Conservation (phyloP, 2,113 vertebrate genomes). For the Syrrhaptes paradoxus region DNA sequence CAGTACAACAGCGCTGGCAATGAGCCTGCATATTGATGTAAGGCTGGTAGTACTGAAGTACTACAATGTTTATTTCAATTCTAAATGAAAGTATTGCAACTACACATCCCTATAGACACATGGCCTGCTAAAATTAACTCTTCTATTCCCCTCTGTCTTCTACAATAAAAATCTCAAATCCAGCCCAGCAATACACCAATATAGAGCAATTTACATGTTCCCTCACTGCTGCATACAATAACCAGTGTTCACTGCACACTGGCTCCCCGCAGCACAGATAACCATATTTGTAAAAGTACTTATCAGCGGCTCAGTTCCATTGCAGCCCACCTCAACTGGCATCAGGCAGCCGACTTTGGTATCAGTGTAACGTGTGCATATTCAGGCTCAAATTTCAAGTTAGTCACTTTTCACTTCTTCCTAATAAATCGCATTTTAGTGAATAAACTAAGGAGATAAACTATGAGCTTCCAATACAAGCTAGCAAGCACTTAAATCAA, state of each 20-base stretch:
- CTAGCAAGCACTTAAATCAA: neutral
- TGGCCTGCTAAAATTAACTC: neutral
- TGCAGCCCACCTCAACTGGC: neutral
- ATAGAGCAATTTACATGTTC: neutral
- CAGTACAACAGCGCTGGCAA: neutral
- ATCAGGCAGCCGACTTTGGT: accelerated
- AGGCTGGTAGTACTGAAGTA: neutral
- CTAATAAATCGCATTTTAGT: neutral
- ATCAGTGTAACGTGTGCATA: neutral
- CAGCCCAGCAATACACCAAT: neutral
- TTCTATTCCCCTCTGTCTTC: neutral
- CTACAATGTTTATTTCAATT: neutral
- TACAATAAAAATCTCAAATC: neutral
- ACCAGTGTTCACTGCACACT: neutral
- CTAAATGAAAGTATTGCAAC: neutral
- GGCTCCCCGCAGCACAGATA: neutral
- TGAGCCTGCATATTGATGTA: neutral
- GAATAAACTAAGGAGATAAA: neutral
- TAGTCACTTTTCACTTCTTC: neutral
- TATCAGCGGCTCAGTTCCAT: neutral
- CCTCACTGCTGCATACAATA: neutral
- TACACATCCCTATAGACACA: neutral
- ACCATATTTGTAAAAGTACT: neutral
- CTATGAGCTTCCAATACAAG: neutral
- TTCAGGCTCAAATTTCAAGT: neutral